phyloP scores from a whole-genome alignment of 2,888 invertebrate species.

The Halocaridina rubra region DNA sequence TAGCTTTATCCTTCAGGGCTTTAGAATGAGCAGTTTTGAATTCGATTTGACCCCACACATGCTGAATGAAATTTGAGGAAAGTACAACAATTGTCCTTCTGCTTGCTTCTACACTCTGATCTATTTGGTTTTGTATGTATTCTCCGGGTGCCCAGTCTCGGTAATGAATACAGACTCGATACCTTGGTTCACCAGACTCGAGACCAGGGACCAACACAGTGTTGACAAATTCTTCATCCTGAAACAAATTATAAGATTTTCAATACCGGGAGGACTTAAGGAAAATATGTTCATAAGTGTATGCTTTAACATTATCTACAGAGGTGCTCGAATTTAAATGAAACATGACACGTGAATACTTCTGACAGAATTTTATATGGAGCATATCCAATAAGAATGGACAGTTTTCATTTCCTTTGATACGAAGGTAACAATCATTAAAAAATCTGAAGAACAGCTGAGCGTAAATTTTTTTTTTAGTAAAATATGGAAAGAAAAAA shows the following conservation, averaged over 20 bases:
- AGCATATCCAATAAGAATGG: no score
- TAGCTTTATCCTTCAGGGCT: conserved; percentile 77
- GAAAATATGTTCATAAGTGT: no score
- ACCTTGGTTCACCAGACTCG: conserved; percentile 75
- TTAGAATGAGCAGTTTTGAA: conserved; percentile 79
- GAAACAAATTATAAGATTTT: not conserved
- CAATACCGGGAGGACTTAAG: no score
- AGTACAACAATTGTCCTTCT: conserved; percentile 78
- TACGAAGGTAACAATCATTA: no score
- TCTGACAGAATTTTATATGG: no score
- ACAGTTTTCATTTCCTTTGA: no score
- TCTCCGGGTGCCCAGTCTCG: conserved; percentile 82
- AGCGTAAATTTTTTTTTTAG: no score
- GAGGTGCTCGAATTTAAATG: no score
- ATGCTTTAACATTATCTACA: no score
- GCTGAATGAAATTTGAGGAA: conserved; percentile 79
- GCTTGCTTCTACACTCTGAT: conserved; percentile 78
- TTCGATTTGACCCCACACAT: conserved; percentile 81
- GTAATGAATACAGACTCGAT: conserved; percentile 79
- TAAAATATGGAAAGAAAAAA: no score
- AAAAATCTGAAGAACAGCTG: no score
- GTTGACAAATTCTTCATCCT: conserved; percentile 78
- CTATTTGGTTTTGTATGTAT: conserved; percentile 78
- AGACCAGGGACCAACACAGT: conserved; percentile 76
- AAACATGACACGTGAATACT: no score